Evolutionary conservation across 2,888 invertebrate genomes (phyloP).

Genomic region (Drymonia ruficornis): DNA sequence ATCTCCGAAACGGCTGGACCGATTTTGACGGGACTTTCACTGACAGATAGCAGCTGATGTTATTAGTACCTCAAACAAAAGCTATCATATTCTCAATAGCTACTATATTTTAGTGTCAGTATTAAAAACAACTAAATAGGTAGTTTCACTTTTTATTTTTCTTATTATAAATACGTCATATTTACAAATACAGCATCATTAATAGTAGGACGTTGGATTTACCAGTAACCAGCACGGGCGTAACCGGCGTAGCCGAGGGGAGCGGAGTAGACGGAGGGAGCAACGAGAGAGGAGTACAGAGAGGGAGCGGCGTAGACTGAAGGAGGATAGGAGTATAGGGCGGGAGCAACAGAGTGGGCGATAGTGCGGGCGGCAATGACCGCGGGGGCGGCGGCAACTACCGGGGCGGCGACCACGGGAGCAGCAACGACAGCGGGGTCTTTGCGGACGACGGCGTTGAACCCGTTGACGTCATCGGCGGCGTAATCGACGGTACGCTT

Average conservation of each 20-base stretch:
- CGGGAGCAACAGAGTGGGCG: constrained; percentile 39
- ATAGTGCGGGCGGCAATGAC: constrained; percentile 31
- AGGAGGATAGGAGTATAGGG: constrained; percentile 24
- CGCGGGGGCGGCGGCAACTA: constrained; percentile 38
- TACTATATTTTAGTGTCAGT: too few species aligned
- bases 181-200: constrained; percentile 42
- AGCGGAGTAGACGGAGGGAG: constrained; percentile 27
- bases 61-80: too few species aligned
- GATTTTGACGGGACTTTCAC: too few species aligned
- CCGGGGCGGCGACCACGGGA: constrained; percentile 45
- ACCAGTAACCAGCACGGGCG: constrained; percentile 42
- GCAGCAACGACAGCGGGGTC: constrained; percentile 65
- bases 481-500: constrained; percentile 82
- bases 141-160: constrained; percentile 51
- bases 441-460: constrained; percentile 83
- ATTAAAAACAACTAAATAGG: constrained; percentile 23
- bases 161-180: constrained; percentile 40
- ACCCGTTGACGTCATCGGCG: constrained; percentile 79
- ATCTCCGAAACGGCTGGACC: too few species aligned
- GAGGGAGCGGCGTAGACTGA: constrained; percentile 22
- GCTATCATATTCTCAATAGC: too few species aligned
- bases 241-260: constrained; percentile 28
- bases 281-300: constrained; percentile 19
- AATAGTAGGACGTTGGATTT: constrained; percentile 17
- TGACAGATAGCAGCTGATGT: too few species aligned